These are phyloP conservation scores for Furcifer pardalis DNA, from an alignment of 2,797 vertebrate species.

Conservation along the genomic window DNA sequence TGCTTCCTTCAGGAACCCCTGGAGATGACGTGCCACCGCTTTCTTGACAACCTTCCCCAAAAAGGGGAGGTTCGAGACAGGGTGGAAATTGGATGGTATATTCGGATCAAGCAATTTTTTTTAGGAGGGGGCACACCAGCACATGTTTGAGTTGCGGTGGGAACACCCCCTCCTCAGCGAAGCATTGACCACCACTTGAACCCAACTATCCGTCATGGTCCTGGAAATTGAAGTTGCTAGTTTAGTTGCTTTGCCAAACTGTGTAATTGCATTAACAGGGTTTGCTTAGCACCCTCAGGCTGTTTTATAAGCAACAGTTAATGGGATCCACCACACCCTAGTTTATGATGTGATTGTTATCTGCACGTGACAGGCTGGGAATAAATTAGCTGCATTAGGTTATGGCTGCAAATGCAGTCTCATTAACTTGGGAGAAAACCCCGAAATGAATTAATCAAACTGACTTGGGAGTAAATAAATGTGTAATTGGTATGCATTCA, in stretches of 20 bases:
- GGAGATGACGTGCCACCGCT: too few relatives aligned
- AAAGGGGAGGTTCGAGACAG: too few relatives aligned
- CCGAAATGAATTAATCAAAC: not conserved
- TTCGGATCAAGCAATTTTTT: too few relatives aligned
- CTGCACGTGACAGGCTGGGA: not conserved
- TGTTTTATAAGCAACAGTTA: conserved; percentile 4
- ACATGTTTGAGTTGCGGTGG: too few relatives aligned
- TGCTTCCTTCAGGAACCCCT: too few relatives aligned
- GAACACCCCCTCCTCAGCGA: too few relatives aligned
- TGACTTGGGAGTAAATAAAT: not conserved
- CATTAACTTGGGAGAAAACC: not conserved
- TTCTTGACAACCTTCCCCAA: too few relatives aligned
- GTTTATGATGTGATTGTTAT: conserved; percentile 6
- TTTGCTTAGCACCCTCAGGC: conserved; percentile 1
- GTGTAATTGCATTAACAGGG: not conserved
- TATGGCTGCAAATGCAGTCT: not conserved
- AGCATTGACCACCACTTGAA: too few relatives aligned
- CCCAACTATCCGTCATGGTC: too few relatives aligned
- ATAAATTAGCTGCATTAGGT: not conserved
- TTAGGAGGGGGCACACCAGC: too few relatives aligned
- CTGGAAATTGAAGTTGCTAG: not conserved
- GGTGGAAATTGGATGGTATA: too few relatives aligned
- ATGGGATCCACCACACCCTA: not conserved
- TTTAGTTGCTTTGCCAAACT: not conserved
- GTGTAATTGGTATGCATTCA: not conserved